Percentiles rank a stretch among this genome's conserved stretches.
Conservation (phyloP, 2,888 invertebrate species). For the Stegana nigrithorax region DNA sequence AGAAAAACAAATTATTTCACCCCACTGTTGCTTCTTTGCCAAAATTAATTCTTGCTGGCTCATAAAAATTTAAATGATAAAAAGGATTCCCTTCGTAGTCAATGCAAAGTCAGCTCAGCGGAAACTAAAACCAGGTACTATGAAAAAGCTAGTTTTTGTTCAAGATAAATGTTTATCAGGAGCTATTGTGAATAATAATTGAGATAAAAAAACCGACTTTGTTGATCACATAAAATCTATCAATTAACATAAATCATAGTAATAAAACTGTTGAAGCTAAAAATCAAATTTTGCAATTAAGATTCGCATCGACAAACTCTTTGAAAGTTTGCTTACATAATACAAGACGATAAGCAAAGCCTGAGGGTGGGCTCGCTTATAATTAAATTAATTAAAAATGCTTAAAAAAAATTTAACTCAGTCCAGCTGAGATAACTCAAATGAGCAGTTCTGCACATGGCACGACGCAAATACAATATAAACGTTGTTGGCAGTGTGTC, state of each 20-base stretch:
- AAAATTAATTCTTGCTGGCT: too few relatives aligned
- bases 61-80: too few relatives aligned
- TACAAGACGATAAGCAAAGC: not conserved
- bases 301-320: slow-evolving; percentile 16
- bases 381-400: slow-evolving; percentile 4
- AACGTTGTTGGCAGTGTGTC: too few relatives aligned
- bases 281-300: slow-evolving; percentile 44
- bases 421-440: slow-evolving; percentile 8
- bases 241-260: slow-evolving; percentile 42
- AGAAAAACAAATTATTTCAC: too few relatives aligned
- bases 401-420: not conserved
- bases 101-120: too few relatives aligned
- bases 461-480: not conserved
- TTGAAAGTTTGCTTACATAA: slow-evolving; percentile 19
- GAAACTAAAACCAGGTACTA: too few relatives aligned
- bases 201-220: slow-evolving; percentile 24
- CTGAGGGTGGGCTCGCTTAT: slow-evolving; percentile 1
- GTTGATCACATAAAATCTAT: slow-evolving; percentile 49
- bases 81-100: too few relatives aligned
- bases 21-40: too few relatives aligned
- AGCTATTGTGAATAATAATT: too few relatives aligned
- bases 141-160: too few relatives aligned
- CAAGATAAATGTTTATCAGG: too few relatives aligned
- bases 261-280: slow-evolving; percentile 23
- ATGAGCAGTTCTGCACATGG: too few relatives aligned